phyloP scores from a whole-genome alignment of 1,140 invertebrate genomes.

The Trypoxylus dichotomus region DNA sequence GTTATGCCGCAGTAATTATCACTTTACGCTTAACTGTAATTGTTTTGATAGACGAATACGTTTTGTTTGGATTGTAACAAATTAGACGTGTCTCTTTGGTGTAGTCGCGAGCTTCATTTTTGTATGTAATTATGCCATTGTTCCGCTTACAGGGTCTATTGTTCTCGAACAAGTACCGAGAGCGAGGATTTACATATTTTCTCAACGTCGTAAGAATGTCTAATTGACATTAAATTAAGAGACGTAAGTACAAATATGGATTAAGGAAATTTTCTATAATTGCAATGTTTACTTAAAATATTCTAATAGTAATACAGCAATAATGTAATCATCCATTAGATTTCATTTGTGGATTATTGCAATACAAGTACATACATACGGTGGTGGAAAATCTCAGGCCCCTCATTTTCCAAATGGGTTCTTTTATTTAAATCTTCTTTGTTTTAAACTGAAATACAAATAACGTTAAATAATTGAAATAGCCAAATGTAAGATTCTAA shows the following conservation, averaged over 20 bases:
- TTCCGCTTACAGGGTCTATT: not conserved
- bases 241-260: not conserved
- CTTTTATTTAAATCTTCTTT: too few species aligned
- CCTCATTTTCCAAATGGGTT: too few species aligned
- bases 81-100: not conserved
- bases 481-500: too few species aligned
- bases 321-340: too few species aligned
- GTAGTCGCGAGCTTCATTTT: not conserved
- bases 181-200: not conserved
- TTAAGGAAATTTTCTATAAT: too few species aligned
- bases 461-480: too few species aligned
- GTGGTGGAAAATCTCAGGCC: too few species aligned
- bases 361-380: too few species aligned
- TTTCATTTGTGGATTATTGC: too few species aligned
- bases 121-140: not conserved
- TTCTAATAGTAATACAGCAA: too few species aligned
- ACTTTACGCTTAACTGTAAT: not conserved
- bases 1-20: not conserved
- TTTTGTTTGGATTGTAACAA: not conserved
- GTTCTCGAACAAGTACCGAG: not conserved
- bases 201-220: not conserved
- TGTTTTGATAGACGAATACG: not conserved
- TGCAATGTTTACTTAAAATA: too few species aligned
- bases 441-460: too few species aligned
- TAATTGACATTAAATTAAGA: not conserved